These are phyloP conservation scores for Grammomys dolichurus DNA, from an alignment of 2,113 vertebrate species.

Conservation along the genomic window DNA sequence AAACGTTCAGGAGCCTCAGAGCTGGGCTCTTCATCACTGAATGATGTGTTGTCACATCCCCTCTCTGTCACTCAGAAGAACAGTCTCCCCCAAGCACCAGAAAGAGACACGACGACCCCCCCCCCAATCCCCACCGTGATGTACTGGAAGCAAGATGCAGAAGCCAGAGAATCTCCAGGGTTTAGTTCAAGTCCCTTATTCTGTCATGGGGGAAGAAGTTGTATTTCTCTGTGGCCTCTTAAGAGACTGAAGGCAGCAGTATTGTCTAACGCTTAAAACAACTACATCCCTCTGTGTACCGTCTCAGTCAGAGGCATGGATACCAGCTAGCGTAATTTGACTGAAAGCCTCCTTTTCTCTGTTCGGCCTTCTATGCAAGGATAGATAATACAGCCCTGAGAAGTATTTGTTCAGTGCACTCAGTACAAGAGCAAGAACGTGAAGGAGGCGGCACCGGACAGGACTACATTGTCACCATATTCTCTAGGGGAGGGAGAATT, in stretches of 20 bases:
- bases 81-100: neutral
- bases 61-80: neutral
- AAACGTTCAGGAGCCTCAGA: constrained; percentile 59
- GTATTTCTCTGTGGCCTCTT: neutral
- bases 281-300: neutral
- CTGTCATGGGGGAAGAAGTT: neutral
- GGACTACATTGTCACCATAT: too few relatives aligned
- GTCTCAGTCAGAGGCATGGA: accelerated
- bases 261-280: accelerated
- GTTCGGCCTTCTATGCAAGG: neutral
- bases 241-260: neutral
- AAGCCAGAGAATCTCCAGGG: neutral
- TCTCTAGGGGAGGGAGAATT: neutral
- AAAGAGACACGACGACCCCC: neutral
- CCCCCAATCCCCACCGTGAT: neutral
- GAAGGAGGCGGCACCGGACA: accelerated
- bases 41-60: neutral
- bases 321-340: accelerated
- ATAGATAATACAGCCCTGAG: neutral
- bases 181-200: neutral
- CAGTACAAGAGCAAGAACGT: accelerated
- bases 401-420: neutral
- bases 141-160: neutral
- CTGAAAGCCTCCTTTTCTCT: neutral
- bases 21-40: neutral